Percentiles rank a stretch among this genome's conserved stretches.
Evolutionary conservation across 2,797 vertebrate genomes (phyloP).

Genomic region (Sitta carolinensis): DNA sequence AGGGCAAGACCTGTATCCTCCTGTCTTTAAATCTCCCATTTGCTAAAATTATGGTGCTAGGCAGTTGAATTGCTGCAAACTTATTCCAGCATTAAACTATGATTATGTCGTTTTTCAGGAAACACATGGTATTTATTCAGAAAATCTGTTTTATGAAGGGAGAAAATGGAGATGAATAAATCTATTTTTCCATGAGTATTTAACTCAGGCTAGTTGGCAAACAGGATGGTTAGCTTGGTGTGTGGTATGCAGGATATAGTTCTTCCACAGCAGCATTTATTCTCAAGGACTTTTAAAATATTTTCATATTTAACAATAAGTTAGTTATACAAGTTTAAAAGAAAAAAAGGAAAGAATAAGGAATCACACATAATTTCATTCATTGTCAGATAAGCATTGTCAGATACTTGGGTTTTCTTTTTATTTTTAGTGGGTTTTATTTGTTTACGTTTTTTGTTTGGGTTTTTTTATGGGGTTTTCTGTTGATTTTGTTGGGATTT

Average conservation of each 20-base stretch:
- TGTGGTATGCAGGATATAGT: background rate
- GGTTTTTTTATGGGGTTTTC: background rate
- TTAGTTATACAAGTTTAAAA: background rate
- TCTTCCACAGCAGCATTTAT: background rate
- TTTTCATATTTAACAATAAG: background rate
- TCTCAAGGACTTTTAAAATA: background rate
- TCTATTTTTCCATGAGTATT: background rate
- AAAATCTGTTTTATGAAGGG: background rate
- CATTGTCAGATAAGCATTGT: background rate
- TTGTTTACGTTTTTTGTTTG: background rate
- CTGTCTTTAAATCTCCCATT: background rate
- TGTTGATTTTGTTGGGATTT: background rate
- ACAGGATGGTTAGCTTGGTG: background rate
- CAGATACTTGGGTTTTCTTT: background rate
- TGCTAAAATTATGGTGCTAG: background rate
- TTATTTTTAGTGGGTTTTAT: no score
- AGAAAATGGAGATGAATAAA: background rate
- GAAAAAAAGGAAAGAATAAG: background rate
- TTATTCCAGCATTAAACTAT: background rate
- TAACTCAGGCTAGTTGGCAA: background rate
- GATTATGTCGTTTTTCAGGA: background rate
- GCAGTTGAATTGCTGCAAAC: background rate
- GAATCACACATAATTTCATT: background rate
- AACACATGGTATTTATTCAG: background rate
- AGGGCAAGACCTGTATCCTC: rapidly evolving